A percentile compares a stretch with the other conserved stretches of the same genome.
phyloP scores from a whole-genome alignment of 2,113 vertebrate genomes.

The Menidia beryllina region DNA sequence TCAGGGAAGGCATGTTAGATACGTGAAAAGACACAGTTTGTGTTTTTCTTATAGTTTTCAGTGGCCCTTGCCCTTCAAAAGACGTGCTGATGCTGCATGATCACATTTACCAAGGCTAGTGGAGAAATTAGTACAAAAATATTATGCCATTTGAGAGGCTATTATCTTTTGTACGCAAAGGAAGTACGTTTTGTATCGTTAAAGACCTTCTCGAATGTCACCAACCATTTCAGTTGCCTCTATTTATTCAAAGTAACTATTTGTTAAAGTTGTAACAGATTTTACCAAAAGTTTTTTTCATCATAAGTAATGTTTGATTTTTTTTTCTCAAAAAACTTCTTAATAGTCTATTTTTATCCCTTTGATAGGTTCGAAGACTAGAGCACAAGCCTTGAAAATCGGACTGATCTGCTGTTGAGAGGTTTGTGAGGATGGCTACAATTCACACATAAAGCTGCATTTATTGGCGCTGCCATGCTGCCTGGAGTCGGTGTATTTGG shows the following conservation, averaged over 20 bases:
- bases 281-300: not conserved
- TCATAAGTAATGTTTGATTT: not conserved
- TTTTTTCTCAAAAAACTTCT: not conserved
- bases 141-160: not conserved
- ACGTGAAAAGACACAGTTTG: slow-evolving; percentile 36
- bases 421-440: slow-evolving; percentile 37
- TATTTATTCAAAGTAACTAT: not conserved
- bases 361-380: slow-evolving; percentile 15
- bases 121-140: too few species aligned
- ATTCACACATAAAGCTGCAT: slow-evolving; percentile 41
- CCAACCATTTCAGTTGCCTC: not conserved
- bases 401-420: slow-evolving; percentile 6
- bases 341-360: slow-evolving; percentile 8
- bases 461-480: slow-evolving; percentile 82
- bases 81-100: slow-evolving; percentile 32
- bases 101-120: too few species aligned
- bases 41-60: slow-evolving; percentile 36
- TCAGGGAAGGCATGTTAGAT: slow-evolving; percentile 58
- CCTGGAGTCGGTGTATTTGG: slow-evolving; percentile 98
- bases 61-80: not conserved
- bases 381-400: slow-evolving; percentile 4
- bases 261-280: not conserved
- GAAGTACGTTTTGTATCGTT: not conserved
- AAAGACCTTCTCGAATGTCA: not conserved
- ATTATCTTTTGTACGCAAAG: too few species aligned